These are phyloP conservation scores for Diplodus sargus DNA, from an alignment of 2,797 vertebrate genomes.

Conservation along the genomic window DNA sequence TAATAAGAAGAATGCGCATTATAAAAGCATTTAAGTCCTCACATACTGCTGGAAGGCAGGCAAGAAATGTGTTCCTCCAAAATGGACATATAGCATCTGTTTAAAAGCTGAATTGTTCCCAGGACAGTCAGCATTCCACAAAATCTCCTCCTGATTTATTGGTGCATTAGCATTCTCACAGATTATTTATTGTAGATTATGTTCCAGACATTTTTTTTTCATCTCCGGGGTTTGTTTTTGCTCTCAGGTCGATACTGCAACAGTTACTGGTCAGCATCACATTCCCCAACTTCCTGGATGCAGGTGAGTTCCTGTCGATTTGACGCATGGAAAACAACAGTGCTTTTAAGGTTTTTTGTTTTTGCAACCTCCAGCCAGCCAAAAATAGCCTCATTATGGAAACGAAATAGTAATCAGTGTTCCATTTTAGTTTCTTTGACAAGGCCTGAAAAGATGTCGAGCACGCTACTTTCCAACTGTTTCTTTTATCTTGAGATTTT, in stretches of 20 bases:
- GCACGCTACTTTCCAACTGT: constrained; percentile 11
- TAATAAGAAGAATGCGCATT: constrained; percentile 35
- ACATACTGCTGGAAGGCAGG: constrained; percentile 56
- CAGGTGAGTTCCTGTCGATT: constrained; percentile 85
- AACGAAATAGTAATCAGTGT: constrained; percentile 6
- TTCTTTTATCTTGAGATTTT: not conserved
- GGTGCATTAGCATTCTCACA: constrained; percentile 19
- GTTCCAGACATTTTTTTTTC: constrained; percentile 23
- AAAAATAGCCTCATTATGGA: constrained; percentile 21
- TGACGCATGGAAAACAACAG: constrained; percentile 1
- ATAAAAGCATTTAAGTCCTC: constrained; percentile 31
- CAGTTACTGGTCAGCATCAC: constrained; percentile 94
- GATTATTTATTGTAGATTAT: constrained; percentile 27
- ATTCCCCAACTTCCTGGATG: constrained; percentile 91
- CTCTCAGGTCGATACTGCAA: constrained; percentile 93
- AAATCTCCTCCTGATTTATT: constrained; percentile 63
- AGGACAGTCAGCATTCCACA: constrained; percentile 61
- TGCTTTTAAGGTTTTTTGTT: constrained; percentile 11
- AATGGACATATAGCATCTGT: constrained; percentile 70
- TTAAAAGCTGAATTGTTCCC: constrained; percentile 71
- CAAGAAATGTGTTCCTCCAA: constrained; percentile 42
- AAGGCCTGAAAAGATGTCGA: constrained; percentile 21
- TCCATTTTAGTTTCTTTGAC: constrained; percentile 10
- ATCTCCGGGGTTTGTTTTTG: constrained; percentile 40
- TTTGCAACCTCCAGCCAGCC: not conserved